Percentiles rank a stretch among this genome's conserved stretches.
phyloP scores from a whole-genome alignment of 2,797 vertebrate genomes.

The Cuniculus paca region DNA sequence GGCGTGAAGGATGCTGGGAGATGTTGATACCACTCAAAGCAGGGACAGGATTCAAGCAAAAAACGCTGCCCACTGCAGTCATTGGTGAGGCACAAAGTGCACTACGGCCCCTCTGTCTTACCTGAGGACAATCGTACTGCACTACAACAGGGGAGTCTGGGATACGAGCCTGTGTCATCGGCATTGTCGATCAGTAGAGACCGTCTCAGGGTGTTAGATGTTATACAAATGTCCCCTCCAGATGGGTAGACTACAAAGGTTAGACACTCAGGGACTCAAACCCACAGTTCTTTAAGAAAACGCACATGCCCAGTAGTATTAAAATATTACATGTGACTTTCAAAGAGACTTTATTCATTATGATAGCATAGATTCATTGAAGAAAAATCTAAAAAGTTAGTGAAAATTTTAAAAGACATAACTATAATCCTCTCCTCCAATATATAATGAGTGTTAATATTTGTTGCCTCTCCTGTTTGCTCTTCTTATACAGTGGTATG shows the following conservation, averaged over 20 bases:
- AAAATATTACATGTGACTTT: background rate
- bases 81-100: background rate
- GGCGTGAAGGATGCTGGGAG: background rate
- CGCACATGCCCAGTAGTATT: background rate
- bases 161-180: background rate
- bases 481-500: background rate
- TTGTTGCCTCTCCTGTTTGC: background rate
- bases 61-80: background rate
- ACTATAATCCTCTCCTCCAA: background rate
- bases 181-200: background rate
- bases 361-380: background rate
- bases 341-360: background rate
- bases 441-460: background rate
- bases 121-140: background rate
- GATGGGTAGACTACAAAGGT: background rate
- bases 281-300: slow-evolving; percentile 22
- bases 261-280: background rate
- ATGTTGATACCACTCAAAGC: background rate
- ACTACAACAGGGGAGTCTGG: background rate
- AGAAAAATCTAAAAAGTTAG: slow-evolving; percentile 41
- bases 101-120: background rate
- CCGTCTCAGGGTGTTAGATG: too few relatives aligned
- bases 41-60: background rate
- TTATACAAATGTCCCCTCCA: background rate
- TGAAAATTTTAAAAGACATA: slow-evolving; percentile 19